Conservation (phyloP, 2,113 vertebrate species). For the Lepus timidus region DNA sequence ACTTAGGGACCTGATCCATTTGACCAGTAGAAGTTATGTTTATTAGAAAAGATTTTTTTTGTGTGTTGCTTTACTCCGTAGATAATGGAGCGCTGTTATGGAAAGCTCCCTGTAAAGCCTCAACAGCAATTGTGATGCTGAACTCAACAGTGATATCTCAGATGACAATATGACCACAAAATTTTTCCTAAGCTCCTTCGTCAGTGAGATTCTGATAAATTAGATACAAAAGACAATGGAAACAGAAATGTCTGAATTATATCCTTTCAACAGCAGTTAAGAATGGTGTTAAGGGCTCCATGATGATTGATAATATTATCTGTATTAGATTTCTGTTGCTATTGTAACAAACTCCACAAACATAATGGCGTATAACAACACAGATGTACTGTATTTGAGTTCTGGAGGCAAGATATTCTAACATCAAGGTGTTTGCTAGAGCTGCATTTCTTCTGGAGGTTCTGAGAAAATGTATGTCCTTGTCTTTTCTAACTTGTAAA, state of each 20-base stretch:
- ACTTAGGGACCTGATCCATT: not conserved
- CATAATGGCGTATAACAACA: not conserved
- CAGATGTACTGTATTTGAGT: not conserved
- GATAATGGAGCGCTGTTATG: not conserved
- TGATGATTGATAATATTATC: not conserved
- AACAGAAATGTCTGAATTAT: not conserved
- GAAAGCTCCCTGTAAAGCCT: not conserved
- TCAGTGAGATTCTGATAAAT: not conserved
- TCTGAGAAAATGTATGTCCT: not conserved
- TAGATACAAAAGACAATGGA: not conserved
- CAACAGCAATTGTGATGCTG: not conserved
- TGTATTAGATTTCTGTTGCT: not conserved
- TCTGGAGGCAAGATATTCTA: not conserved
- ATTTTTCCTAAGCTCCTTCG: not conserved
- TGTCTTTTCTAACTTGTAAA: not conserved
- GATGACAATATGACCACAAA: not conserved
- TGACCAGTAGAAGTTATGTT: not conserved
- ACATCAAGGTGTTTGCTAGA: not conserved
- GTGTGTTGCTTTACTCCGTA: no score
- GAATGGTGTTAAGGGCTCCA: not conserved
- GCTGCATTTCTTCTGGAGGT: not conserved
- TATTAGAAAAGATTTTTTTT: not conserved
- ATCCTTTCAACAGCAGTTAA: not conserved
- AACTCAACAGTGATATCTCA: not conserved
- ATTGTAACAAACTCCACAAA: not conserved